Evolutionary conservation across 2,113 vertebrate species (phyloP).

Genomic region (Neogobius melanostomus): DNA sequence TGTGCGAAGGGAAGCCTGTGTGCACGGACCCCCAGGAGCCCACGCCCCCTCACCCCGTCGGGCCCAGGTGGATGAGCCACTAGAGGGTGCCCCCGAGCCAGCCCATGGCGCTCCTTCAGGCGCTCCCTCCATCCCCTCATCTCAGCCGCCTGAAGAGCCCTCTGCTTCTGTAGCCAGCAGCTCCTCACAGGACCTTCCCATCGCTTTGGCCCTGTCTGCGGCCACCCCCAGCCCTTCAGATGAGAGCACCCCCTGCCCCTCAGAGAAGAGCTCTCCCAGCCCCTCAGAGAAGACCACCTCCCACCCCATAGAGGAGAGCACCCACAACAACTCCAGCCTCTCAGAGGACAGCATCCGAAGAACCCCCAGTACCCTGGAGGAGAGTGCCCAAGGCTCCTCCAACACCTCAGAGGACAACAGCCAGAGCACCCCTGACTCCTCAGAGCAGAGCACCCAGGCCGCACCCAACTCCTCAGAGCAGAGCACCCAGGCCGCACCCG

Average conservation of each 20-base stretch:
- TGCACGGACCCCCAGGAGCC: conserved; percentile 62
- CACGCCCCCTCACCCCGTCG: conserved; percentile 50
- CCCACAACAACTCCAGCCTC: neutral
- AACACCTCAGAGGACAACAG: neutral
- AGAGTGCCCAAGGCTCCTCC: neutral
- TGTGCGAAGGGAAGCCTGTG: conserved; percentile 64
- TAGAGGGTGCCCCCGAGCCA: neutral
- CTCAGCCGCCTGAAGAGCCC: conserved; percentile 19
- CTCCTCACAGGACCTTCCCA: neutral
- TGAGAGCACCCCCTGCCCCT: no score
- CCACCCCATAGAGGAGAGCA: no score
- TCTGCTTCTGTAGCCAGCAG: conserved; percentile 1
- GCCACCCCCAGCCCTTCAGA: neutral
- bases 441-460: neutral
- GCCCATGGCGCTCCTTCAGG: neutral
- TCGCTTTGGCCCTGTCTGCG: conserved; percentile 1
- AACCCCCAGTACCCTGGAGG: neutral
- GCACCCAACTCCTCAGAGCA: neutral
- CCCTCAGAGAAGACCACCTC: no score
- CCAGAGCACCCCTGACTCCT: neutral
- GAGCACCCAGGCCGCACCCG: neutral
- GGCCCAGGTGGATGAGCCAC: conserved; percentile 7
- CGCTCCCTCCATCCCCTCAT: conserved; percentile 30
- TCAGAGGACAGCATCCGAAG: neutral
- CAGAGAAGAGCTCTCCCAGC: no score